Evolutionary conservation across 2,888 invertebrate species (phyloP).

Genomic region (Cinara cedri): DNA sequence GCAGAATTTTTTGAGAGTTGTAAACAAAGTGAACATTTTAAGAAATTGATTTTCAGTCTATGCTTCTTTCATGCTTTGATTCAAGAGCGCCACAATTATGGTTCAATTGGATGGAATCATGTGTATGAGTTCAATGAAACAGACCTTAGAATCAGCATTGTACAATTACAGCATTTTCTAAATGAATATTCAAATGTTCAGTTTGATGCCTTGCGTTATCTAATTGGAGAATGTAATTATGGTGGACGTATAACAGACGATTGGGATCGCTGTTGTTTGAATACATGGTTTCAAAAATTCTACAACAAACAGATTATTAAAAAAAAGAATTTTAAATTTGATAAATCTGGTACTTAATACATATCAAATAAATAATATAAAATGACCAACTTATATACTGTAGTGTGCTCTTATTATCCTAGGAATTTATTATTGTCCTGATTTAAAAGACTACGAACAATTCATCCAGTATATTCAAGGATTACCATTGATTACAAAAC

Average conservation of each 20-base stretch:
- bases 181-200: conserved; percentile 80
- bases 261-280: conserved; percentile 80
- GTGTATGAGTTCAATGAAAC: conserved; percentile 85
- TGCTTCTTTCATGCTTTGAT: conserved; percentile 88
- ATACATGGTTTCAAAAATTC: conserved; percentile 64
- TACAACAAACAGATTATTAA: conserved; percentile 29
- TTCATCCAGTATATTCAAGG: conserved; percentile 60
- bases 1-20: conserved; percentile 79
- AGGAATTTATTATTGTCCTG: conserved; percentile 40
- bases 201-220: conserved; percentile 82
- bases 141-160: conserved; percentile 81
- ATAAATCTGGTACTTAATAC: conserved; percentile 32
- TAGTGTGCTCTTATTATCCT: neutral
- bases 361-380: neutral
- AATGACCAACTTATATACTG: neutral
- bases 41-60: conserved; percentile 77
- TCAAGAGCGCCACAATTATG: conserved; percentile 81
- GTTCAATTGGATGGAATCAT: conserved; percentile 85
- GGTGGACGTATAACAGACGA: conserved; percentile 87
- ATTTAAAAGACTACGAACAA: conserved; percentile 33
- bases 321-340: conserved; percentile 27
- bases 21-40: conserved; percentile 79
- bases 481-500: conserved; percentile 76
- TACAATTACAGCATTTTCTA: conserved; percentile 82
- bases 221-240: conserved; percentile 91